These are phyloP conservation scores for Macquaria ambigua DNA, from an alignment of 2,113 vertebrate species.

Conservation along the genomic window DNA sequence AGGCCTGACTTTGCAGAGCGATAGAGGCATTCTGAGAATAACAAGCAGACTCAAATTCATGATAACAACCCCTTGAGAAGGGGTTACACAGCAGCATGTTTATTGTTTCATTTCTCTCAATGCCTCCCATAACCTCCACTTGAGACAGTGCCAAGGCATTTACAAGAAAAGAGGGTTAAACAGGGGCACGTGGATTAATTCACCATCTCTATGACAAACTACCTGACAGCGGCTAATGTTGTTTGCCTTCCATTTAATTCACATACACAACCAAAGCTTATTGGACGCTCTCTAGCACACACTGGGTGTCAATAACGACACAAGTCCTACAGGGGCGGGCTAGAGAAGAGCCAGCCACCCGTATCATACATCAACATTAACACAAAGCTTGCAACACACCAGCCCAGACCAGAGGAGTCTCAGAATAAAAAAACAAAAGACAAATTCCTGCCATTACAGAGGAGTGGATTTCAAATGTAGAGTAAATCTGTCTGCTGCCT, in stretches of 20 bases:
- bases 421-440: slow-evolving; percentile 8
- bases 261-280: slow-evolving; percentile 27
- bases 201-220: slow-evolving; percentile 59
- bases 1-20: background rate
- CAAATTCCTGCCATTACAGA: slow-evolving; percentile 40
- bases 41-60: slow-evolving; percentile 26
- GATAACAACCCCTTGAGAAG: slow-evolving; percentile 29
- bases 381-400: slow-evolving; percentile 2
- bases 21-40: slow-evolving; percentile 39
- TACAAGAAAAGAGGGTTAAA: slow-evolving; percentile 30
- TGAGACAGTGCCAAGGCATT: slow-evolving; percentile 47
- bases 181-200: slow-evolving; percentile 39
- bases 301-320: slow-evolving; percentile 45
- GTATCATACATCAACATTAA: slow-evolving; percentile 39
- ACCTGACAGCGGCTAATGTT: slow-evolving; percentile 52
- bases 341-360: background rate
- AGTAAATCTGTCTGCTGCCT: slow-evolving; percentile 39
- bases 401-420: background rate
- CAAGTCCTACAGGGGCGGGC: slow-evolving; percentile 12
- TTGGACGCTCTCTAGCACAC: slow-evolving; percentile 24
- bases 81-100: slow-evolving; percentile 35
- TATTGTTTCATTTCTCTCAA: slow-evolving; percentile 52
- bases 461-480: slow-evolving; percentile 37
- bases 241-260: slow-evolving; percentile 56
- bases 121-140: slow-evolving; percentile 29